Conservation (phyloP, 92 coral and sea anemone genomes). For the Desmophyllum pertusum region DNA sequence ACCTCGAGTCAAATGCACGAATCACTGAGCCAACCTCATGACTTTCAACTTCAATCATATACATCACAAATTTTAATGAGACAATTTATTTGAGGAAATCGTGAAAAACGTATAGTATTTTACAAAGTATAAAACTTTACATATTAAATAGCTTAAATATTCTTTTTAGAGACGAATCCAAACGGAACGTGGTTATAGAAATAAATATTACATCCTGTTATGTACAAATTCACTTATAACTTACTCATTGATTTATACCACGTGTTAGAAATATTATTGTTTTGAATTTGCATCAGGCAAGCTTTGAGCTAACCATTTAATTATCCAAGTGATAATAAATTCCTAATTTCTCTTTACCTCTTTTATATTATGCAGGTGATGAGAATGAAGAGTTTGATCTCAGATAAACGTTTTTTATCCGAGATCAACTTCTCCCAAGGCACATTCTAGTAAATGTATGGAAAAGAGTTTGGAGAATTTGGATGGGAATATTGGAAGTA, state of each 20-base stretch:
- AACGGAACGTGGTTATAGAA: not conserved
- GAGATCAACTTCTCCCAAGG: not conserved
- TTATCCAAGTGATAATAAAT: too few species aligned
- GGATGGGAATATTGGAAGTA: not conserved
- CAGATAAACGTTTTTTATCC: not conserved
- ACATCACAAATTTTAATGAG: not conserved
- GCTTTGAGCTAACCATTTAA: too few species aligned
- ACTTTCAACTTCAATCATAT: not conserved
- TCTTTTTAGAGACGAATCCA: not conserved
- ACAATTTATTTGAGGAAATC: slow-evolving; percentile 8
- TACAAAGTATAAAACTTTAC: slow-evolving; percentile 24
- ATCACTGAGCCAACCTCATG: too few species aligned
- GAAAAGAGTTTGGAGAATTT: not conserved
- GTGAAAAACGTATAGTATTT: slow-evolving; percentile 20
- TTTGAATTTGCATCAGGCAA: not conserved
- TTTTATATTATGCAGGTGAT: too few species aligned
- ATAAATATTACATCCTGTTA: slow-evolving; percentile 11
- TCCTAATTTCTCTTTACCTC: too few species aligned
- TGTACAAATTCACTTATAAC: not conserved
- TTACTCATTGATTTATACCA: not conserved
- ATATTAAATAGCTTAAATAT: slow-evolving; percentile 10
- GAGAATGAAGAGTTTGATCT: too few species aligned
- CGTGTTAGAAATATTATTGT: not conserved
- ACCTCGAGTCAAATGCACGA: too few species aligned
- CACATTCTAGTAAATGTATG: not conserved